A percentile compares a stretch with the other conserved stretches of the same genome.
These are phyloP conservation scores for Girardia tigrina DNA, from an alignment of 2,888 invertebrate species.

Conservation along the genomic window DNA sequence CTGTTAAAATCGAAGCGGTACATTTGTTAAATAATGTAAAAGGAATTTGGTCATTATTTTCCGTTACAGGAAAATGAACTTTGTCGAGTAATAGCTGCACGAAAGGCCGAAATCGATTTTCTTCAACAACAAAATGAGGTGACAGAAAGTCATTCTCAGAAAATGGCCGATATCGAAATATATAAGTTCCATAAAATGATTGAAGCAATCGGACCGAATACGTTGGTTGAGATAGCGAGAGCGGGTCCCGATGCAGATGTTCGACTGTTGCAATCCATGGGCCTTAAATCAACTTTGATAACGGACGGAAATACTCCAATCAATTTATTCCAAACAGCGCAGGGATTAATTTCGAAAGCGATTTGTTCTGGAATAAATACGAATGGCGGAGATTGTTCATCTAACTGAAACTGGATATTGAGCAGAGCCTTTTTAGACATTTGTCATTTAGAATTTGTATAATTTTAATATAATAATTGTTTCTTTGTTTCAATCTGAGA, in stretches of 20 bases:
- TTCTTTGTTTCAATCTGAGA: too few relatives aligned
- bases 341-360: conserved; percentile 39
- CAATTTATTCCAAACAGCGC: conserved; percentile 44
- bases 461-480: too few relatives aligned
- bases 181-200: conserved; percentile 51
- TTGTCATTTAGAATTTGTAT: too few relatives aligned
- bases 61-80: conserved; percentile 52
- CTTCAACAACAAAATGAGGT: conserved; percentile 50
- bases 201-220: conserved; percentile 47
- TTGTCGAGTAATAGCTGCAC: conserved; percentile 49
- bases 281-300: conserved; percentile 42
- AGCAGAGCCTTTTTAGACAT: too few relatives aligned
- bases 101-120: conserved; percentile 51
- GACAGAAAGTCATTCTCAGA: conserved; percentile 46
- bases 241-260: conserved; percentile 44
- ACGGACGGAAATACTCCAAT: conserved; percentile 45
- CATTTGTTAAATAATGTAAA: too few relatives aligned
- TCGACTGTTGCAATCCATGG: conserved; percentile 42
- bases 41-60: too few relatives aligned
- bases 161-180: conserved; percentile 50
- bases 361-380: neutral
- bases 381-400: neutral
- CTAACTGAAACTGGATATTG: too few relatives aligned
- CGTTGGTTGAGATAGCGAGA: conserved; percentile 42
- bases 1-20: too few relatives aligned